Evolutionary conservation across 1,140 invertebrate genomes (phyloP), one percentile per base, ranked within the genome.

Genomic region (Rhagoletis pomonella): DNA sequence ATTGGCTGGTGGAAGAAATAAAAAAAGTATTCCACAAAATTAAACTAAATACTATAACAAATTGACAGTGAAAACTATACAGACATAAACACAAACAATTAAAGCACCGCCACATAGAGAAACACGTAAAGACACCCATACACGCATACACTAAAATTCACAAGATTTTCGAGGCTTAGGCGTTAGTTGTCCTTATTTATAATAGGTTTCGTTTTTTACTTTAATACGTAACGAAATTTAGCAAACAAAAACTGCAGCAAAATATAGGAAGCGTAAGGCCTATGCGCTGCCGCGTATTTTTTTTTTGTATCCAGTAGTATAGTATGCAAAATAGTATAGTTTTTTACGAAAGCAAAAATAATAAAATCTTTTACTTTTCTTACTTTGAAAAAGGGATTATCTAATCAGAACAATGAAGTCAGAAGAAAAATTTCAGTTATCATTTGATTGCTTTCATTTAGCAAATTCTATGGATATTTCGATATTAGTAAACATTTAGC

Each of bases 161-260:
- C 73, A 81, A 81, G 73, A 81, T 81, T 44, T 81, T 81, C 47
- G 73, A 81, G 73, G 73, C 73, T 81, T 81, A 81, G 73, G 73
- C 47, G 44, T 81, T 73, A 81, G 73, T 81, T 81, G 73, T 81
- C 73, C 73, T 81, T 81, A 55, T 19, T 58, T 81, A 81, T 81
- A 81, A 55, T 81, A 81, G 73, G 73, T 42, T 47, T 47, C 67
- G 50, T 81, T 81, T 81, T 81, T 81, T 81, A 55, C 44, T 55
- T 81, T 81, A 55, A 81, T 81, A 81, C 73, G n/a, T 55, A 58
- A 50, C 19, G 47, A 81, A 81, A 81, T 81, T 81, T 44, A 81
- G 17, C 60, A 62, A 81, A 81, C 42, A 81, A 67, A 67, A 67
- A 67, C n/a, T 7, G 5, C 5, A 62, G 10, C 12, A 59, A 59